These are phyloP conservation scores for Stigmatopora argus DNA, from an alignment of 2,113 vertebrate genomes.

Conservation along the genomic window DNA sequence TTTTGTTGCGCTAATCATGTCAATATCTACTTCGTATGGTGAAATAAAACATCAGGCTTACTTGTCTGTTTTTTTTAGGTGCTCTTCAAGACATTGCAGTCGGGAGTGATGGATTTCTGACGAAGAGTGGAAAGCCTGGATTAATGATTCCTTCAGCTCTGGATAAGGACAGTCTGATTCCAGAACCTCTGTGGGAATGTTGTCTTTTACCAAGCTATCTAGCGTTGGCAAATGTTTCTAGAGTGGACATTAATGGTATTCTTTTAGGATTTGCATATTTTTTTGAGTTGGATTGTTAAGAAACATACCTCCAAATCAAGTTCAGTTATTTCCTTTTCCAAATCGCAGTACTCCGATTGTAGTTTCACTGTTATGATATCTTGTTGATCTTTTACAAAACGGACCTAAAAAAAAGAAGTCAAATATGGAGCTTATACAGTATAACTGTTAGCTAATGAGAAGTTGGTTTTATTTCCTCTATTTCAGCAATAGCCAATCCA, in stretches of 20 bases:
- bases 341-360: conserved; percentile 57
- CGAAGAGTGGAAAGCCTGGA: conserved; percentile 74
- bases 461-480: neutral
- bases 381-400: conserved; percentile 78
- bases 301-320: conserved; percentile 70
- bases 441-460: neutral
- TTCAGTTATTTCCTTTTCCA: conserved; percentile 71
- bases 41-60: conserved; percentile 35
- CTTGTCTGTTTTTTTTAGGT: conserved; percentile 72
- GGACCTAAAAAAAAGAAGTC: conserved; percentile 65
- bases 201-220: conserved; percentile 45
- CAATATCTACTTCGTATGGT: neutral
- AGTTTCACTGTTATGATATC: conserved; percentile 68
- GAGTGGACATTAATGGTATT: neutral
- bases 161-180: conserved; percentile 77
- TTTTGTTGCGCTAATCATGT: neutral
- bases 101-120: conserved; percentile 68
- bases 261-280: conserved; percentile 1
- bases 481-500: too few species aligned
- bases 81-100: conserved; percentile 64
- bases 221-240: conserved; percentile 54
- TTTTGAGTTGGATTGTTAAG: neutral
- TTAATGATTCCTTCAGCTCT: conserved; percentile 73
- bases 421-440: neutral
- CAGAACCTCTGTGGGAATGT: conserved; percentile 73